Conservation (phyloP, 2,113 vertebrate genomes). For the Nesoenas mayeri region DNA sequence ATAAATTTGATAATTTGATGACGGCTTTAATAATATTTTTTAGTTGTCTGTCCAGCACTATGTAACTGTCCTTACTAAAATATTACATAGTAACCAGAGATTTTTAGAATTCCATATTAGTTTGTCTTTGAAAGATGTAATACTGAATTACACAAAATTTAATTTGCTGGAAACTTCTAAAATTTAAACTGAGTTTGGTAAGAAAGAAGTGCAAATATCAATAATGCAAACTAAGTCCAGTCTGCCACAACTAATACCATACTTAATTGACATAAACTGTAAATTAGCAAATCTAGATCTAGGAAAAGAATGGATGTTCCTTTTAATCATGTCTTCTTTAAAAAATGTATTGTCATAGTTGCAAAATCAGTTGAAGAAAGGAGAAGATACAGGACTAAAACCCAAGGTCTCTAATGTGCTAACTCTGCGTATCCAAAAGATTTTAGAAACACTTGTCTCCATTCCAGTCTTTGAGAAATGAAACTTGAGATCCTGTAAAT, state of each 20-base stretch:
- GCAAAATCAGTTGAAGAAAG: neutral
- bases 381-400: neutral
- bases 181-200: neutral
- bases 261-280: neutral
- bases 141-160: neutral
- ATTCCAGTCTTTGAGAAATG: conserved; percentile 50
- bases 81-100: neutral
- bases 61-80: neutral
- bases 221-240: neutral
- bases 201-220: neutral
- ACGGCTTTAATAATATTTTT: rapidly evolving
- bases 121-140: neutral
- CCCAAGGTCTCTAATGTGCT: neutral
- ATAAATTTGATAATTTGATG: neutral
- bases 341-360: neutral
- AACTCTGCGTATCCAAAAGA: neutral
- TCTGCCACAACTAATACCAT: neutral
- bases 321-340: neutral
- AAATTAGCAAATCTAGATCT: neutral
- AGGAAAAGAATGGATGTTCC: neutral
- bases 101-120: neutral
- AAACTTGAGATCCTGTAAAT: conserved; percentile 55
- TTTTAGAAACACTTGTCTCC: conserved; percentile 8
- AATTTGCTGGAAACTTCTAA: neutral
- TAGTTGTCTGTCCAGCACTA: neutral